A percentile compares a stretch with the other conserved stretches of the same genome.
These are phyloP conservation scores for Leptobrachium leishanense DNA, from an alignment of 2,113 vertebrate species.

Conservation along the genomic window DNA sequence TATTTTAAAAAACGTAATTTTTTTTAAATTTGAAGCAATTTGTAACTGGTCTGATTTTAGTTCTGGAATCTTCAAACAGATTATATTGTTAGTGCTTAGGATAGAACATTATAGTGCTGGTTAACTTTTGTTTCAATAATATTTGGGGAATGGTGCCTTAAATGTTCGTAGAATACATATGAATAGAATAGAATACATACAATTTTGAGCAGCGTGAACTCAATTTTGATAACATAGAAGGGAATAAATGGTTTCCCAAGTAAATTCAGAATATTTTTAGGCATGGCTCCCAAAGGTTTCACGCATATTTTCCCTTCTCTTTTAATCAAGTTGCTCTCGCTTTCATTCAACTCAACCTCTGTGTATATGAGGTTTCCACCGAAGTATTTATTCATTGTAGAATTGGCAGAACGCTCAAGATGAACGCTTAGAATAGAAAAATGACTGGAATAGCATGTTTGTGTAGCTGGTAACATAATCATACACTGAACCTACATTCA, in stretches of 20 bases:
- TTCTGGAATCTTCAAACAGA: no score
- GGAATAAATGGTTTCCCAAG: not conserved
- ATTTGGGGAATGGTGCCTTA: no score
- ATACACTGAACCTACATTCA: not conserved
- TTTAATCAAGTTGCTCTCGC: not conserved
- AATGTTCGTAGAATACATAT: no score
- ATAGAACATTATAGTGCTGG: no score
- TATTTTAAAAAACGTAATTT: no score
- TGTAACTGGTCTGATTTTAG: no score
- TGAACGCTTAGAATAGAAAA: not conserved
- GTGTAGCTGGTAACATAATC: not conserved
- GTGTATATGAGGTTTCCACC: not conserved
- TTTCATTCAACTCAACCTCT: not conserved
- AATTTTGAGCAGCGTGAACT: no score
- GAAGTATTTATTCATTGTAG: not conserved
- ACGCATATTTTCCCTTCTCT: not conserved
- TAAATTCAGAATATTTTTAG: not conserved
- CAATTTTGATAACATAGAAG: not conserved
- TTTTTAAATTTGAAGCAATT: no score
- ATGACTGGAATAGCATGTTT: not conserved
- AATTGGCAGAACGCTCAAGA: not conserved
- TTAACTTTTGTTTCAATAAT: no score
- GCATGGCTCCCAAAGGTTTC: not conserved
- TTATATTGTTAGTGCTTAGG: no score
- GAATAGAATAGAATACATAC: no score